Conservation (phyloP, 2,888 invertebrate species). For the Clusia tigrina region DNA sequence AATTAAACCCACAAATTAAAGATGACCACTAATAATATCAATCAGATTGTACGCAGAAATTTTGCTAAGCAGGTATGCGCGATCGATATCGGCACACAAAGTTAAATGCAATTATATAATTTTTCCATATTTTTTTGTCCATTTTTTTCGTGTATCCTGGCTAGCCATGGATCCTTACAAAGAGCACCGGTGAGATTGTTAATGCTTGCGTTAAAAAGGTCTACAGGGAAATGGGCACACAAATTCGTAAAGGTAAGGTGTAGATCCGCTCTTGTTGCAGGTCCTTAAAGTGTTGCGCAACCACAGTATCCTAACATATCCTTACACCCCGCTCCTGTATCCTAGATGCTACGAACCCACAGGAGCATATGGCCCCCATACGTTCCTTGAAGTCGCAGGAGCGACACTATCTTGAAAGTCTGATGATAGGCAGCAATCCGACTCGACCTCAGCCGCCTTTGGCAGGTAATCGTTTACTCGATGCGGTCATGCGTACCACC, state of each 20-base stretch:
- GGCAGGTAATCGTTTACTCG: slow-evolving; percentile 10
- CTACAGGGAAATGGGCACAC: slow-evolving; percentile 41
- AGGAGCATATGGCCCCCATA: slow-evolving; percentile 38
- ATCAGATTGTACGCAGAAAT: slow-evolving; percentile 45
- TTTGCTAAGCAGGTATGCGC: slow-evolving; percentile 42
- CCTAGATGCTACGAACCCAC: slow-evolving; percentile 19
- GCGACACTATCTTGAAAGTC: too few species aligned
- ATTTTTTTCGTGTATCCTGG: background rate
- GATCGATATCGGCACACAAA: too few species aligned
- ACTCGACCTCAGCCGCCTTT: too few species aligned
- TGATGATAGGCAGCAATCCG: too few species aligned
- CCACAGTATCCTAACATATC: background rate
- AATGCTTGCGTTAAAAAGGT: slow-evolving; percentile 43
- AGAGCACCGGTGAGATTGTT: slow-evolving; percentile 43
- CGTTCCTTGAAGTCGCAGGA: slow-evolving; percentile 29
- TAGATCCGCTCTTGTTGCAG: background rate
- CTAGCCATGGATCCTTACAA: slow-evolving; percentile 46
- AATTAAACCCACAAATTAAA: slow-evolving; percentile 18
- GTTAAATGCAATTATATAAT: background rate
- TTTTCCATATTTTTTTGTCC: too few species aligned
- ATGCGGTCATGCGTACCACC: slow-evolving; percentile 11
- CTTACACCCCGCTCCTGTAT: slow-evolving; percentile 23
- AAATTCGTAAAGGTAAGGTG: slow-evolving; percentile 39
- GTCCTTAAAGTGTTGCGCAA: too few species aligned
- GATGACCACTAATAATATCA: slow-evolving; percentile 43